phyloP scores from a whole-genome alignment of 2,113 vertebrate genomes.

The Zosterops hypoxanthus region DNA sequence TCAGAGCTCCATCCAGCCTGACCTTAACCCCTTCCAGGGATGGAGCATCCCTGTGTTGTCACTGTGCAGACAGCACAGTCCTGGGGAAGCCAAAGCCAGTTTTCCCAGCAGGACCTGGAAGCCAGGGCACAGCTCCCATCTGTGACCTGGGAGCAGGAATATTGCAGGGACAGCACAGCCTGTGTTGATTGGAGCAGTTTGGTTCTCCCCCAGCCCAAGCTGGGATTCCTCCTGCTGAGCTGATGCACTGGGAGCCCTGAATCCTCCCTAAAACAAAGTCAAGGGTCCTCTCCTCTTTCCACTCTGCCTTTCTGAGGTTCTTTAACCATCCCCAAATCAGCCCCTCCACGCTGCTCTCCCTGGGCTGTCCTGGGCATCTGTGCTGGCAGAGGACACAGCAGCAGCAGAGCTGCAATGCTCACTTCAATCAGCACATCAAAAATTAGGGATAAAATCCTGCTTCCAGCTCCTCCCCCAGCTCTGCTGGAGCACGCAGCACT shows the following conservation, averaged over 20 bases:
- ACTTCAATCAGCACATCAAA: not conserved
- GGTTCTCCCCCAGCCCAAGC: not conserved
- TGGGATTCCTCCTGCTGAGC: not conserved
- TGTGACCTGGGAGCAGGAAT: not conserved
- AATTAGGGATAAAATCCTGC: not conserved
- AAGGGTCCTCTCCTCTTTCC: no score
- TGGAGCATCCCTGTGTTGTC: accelerated
- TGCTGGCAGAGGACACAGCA: not conserved
- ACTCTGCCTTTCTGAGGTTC: not conserved
- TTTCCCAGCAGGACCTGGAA: not conserved
- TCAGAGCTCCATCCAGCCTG: not conserved
- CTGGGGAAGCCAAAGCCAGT: not conserved
- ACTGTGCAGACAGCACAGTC: not conserved
- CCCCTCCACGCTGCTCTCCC: not conserved
- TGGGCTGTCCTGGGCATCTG: not conserved
- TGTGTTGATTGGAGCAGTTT: not conserved
- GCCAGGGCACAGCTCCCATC: not conserved
- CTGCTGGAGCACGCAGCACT: not conserved
- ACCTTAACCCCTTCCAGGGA: not conserved
- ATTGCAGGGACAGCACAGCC: not conserved
- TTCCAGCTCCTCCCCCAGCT: not conserved
- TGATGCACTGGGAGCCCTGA: not conserved
- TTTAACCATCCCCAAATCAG: constrained; percentile 9
- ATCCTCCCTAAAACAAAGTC: not conserved
- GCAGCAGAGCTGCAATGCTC: not conserved